Conservation (phyloP, 92 coral and sea anemone species). For the Plumapathes pennacea region DNA sequence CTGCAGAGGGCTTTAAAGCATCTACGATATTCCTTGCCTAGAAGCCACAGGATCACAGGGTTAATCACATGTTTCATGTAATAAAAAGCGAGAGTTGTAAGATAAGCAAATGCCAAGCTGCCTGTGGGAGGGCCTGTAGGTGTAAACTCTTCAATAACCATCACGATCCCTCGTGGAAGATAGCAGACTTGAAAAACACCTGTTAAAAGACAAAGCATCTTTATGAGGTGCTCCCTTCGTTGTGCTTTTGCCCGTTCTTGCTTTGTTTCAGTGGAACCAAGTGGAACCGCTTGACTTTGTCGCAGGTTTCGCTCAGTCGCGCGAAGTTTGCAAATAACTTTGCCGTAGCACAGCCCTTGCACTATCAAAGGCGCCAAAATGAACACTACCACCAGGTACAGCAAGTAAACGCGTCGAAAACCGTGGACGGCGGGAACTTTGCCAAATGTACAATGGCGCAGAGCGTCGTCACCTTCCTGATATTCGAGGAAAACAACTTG, state of each 20-base stretch:
- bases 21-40: slow-evolving; percentile 57
- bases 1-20: slow-evolving; percentile 23
- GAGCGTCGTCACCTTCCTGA: no score
- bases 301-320: no score
- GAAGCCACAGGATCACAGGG: slow-evolving; percentile 57
- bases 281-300: no score
- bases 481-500: no score
- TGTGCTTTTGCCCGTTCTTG: no score
- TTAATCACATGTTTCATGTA: slow-evolving; percentile 66
- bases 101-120: slow-evolving; percentile 20
- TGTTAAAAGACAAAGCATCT: slow-evolving; percentile 42
- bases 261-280: no score
- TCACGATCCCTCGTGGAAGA: slow-evolving; percentile 63
- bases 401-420: slow-evolving; percentile 33
- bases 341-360: slow-evolving; percentile 49
- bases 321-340: no score
- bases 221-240: slow-evolving; percentile 39
- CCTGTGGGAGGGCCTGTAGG: neutral
- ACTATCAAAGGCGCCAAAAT: slow-evolving; percentile 35
- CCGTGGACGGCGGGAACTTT: no score
- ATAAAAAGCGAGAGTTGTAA: slow-evolving; percentile 47
- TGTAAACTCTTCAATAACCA: slow-evolving; percentile 51
- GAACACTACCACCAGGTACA: slow-evolving; percentile 39
- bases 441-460: no score
- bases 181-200: slow-evolving; percentile 60